Base-by-base conservation (phyloP, 2,113 vertebrate genomes). In the Ceyx melanurus region DNA sequence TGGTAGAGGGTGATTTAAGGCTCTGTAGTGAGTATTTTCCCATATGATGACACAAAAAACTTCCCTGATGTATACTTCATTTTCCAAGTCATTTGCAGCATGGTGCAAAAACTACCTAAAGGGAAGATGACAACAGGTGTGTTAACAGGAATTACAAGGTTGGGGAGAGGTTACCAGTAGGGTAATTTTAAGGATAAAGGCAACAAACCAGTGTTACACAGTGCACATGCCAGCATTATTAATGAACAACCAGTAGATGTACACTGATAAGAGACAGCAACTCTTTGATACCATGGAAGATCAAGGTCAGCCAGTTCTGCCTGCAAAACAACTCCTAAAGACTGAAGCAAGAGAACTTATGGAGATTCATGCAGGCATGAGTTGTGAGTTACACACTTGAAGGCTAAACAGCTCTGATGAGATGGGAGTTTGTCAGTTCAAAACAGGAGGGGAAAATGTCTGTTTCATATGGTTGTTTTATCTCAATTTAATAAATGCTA, bases 251-350 rank as follows among this genome's bases (percentile, higher is more conserved):
- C 35, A 60, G 53, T 20, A 82, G n/a, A 82, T 17, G 29, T 53
- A 65, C 56, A 64, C 79, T 94, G 90, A 95, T 80, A 83, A 83
- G 56, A 73, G 72, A 45, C 81, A 40, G 54, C 62, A 92, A 45
- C 56, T 82, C 73, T 67, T 35, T 84, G 86, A 67, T 87, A 79
- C 40, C 75, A 66, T 79, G 45, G 74, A 78, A 72, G 18, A 91
- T 72, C 93, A 92, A 84, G 91, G 58, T 31, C 54, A 82, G 64
- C 87, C 89, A 89, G 93, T 82, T 92, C 23, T 87, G 29, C 89
- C 74, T 72, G 87, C 62, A 82, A 61, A 91, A 89, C 86, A 62
- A 48, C 84, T 23, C 46, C 54, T 76, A 5, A 85, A 45, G 64
- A 43, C 46, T 87, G 74, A 91, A 82, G 85, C 43, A 79, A 91